Percentiles rank a stretch among this genome's conserved stretches.
These are phyloP conservation scores for Ptilorrhoa leucosticta DNA, from an alignment of 2,113 vertebrate genomes.

Conservation along the genomic window DNA sequence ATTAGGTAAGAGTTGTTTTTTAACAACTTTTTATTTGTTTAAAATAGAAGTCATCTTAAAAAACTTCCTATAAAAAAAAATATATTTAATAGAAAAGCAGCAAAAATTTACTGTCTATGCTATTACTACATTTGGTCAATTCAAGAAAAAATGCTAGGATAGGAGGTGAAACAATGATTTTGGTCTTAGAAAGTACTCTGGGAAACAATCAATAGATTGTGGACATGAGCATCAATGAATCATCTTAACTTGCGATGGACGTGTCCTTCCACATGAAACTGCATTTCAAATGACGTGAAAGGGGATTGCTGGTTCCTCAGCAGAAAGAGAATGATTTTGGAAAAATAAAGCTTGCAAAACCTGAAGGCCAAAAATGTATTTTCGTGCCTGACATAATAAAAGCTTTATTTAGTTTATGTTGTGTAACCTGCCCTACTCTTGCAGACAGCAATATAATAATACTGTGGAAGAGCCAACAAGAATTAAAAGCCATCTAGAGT, in stretches of 20 bases:
- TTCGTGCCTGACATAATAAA: neutral
- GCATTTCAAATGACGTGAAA: neutral
- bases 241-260: neutral
- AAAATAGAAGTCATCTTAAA: neutral
- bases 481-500: neutral
- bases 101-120: neutral
- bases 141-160: neutral
- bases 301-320: neutral
- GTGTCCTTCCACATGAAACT: neutral
- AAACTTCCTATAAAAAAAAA: neutral
- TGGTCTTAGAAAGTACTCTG: neutral
- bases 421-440: neutral
- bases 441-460: neutral
- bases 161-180: neutral
- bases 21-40: neutral
- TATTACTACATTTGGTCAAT: neutral
- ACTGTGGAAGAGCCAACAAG: neutral
- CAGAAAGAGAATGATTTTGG: neutral
- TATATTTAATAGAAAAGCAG: neutral
- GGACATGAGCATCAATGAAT: neutral
- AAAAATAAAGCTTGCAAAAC: neutral
- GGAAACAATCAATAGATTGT: neutral
- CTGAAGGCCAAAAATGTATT: neutral
- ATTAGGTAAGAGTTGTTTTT: neutral
- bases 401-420: neutral